Evolutionary conservation across 2,113 vertebrate genomes (phyloP), one percentile per base, ranked within the genome.

Genomic region (Malurus elegans): DNA sequence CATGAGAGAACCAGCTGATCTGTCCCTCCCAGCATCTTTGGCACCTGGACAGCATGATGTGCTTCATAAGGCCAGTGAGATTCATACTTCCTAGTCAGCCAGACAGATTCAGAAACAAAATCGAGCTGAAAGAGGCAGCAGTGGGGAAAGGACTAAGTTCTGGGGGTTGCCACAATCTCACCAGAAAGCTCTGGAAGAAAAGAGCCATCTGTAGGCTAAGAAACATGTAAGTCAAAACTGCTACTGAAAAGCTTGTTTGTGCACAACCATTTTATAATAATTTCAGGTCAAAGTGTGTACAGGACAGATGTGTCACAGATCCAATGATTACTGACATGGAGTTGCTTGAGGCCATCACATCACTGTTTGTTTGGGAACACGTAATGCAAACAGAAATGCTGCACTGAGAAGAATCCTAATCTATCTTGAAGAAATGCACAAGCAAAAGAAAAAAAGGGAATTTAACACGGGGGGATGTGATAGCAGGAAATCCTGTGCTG

Each of bases 331-430:
- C 83, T 25, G 42, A 40, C 14, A 50, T 2, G n/a, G 66, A 60
- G 65, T 10, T 53, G 61, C 50, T 79, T 58, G 85, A 92, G 90
- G 72, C 88, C 65, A 25, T 45, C 66, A 81, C 71, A 50, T 26
- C 61, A 16, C 61, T 13, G 24, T 14, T 85, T 61, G 79, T 61
- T 93, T 45, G 69, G 79, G 82, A 93, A 94, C 79, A 94, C 24
- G 6, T 5, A 88, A 90, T 53, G 92, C 66, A 81, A 91, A 93
- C 90, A 91, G 90, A 94, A 94, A 79, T 18, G 57, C 76, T 88
- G 62, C 65, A n/a, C 47, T 66, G 51, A 80, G 79, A 93, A 76
- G 62, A 92, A 80, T 40, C 84, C 81, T 92, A 4, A 72, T 47
- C 74, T 90, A 31, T 16, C 74, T 93, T 48, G 34, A 82, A 86